These are phyloP conservation scores for Stomatorhinus ivindoensis DNA, from an alignment of 2,113 vertebrate genomes.

Conservation along the genomic window DNA sequence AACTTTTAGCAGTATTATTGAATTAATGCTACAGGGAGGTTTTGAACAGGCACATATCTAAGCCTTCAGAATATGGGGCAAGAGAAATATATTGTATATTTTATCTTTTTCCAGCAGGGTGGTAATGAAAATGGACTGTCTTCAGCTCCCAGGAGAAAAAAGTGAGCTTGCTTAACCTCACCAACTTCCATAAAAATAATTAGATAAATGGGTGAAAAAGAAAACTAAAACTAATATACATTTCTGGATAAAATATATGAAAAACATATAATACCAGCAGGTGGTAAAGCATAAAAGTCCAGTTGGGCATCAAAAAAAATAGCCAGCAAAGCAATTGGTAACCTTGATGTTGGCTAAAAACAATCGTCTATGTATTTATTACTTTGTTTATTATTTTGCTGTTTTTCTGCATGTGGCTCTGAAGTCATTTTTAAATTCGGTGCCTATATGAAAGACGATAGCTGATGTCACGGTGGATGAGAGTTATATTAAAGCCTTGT, in stretches of 20 bases:
- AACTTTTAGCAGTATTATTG: neutral
- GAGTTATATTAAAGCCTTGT: neutral
- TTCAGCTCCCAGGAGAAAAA: neutral
- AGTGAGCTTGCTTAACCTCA: neutral
- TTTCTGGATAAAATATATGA: neutral
- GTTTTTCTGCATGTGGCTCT: neutral
- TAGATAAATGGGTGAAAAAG: neutral
- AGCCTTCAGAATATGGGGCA: constrained; percentile 9
- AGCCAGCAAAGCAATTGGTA: neutral
- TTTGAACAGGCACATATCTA: neutral
- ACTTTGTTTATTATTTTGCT: neutral
- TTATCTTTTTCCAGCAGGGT: neutral
- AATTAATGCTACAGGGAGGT: neutral
- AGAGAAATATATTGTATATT: constrained; percentile 2
- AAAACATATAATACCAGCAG: neutral
- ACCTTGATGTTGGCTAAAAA: neutral
- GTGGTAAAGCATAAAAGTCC: neutral
- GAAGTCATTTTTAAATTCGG: neutral
- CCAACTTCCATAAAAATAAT: neutral
- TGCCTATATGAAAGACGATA: neutral
- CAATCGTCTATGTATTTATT: neutral
- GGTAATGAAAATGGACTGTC: neutral
- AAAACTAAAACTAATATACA: neutral
- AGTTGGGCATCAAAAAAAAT: neutral
- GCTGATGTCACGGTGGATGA: neutral